Percentiles rank a stretch among this genome's conserved stretches.
Evolutionary conservation across 1,140 invertebrate species (phyloP).

Genomic region (Gonatopus flavifemur): DNA sequence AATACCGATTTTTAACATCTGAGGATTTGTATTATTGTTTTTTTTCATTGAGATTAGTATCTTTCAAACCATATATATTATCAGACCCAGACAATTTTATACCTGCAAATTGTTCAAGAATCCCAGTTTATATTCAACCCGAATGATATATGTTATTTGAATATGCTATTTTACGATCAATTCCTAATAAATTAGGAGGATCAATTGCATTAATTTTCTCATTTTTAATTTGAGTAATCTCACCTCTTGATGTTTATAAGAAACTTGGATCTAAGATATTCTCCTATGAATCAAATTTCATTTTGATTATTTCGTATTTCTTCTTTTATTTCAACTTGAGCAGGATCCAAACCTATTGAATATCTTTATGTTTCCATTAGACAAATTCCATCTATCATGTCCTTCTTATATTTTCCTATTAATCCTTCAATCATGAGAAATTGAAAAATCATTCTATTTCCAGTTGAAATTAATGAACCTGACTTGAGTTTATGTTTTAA

Average conservation of each 20-base stretch:
- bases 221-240: constrained; percentile 64
- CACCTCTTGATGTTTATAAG: constrained; percentile 59
- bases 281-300: constrained; percentile 58
- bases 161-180: constrained; percentile 72
- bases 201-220: constrained; percentile 67
- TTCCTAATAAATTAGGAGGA: constrained; percentile 74
- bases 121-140: constrained; percentile 72
- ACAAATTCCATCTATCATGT: constrained; percentile 62
- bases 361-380: constrained; percentile 62
- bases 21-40: constrained; percentile 61
- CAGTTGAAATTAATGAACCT: constrained; percentile 59
- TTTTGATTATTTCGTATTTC: constrained; percentile 61
- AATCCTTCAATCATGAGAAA: constrained; percentile 28
- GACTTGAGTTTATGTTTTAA: constrained; percentile 66
- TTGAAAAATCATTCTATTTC: constrained; percentile 41
- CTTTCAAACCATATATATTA: constrained; percentile 59
- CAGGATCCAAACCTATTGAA: constrained; percentile 65
- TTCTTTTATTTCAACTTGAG: constrained; percentile 66
- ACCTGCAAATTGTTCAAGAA: constrained; percentile 66
- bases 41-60: constrained; percentile 44
- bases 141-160: constrained; percentile 79
- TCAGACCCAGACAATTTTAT: constrained; percentile 70
- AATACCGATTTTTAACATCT: constrained; percentile 64
- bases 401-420: constrained; percentile 61
- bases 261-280: constrained; percentile 46